Conservation (phyloP, 2,797 vertebrate genomes). For the Cryptoprocta ferox region DNA sequence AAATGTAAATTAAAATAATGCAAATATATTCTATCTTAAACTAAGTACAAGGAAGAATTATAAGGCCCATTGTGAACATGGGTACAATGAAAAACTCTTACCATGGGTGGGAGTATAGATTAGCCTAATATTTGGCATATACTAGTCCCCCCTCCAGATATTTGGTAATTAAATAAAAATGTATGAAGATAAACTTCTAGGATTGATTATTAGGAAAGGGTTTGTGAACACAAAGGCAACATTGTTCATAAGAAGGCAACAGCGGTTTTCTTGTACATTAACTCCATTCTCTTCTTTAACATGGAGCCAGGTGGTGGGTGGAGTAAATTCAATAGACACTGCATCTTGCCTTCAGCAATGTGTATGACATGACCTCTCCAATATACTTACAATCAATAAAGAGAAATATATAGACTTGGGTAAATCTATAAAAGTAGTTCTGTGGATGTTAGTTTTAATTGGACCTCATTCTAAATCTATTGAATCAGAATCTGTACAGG, state of each 20-base stretch:
- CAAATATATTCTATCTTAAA: background rate
- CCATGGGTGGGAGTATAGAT: background rate
- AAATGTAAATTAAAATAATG: background rate
- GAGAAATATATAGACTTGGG: background rate
- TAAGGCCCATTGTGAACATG: background rate
- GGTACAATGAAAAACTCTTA: background rate
- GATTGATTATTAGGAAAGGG: background rate
- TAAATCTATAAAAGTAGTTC: background rate
- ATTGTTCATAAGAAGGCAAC: background rate
- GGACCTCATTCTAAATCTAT: background rate
- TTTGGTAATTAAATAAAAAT: conserved; percentile 25
- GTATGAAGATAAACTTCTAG: background rate
- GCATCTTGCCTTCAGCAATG: background rate
- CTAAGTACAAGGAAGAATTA: background rate
- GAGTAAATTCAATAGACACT: background rate
- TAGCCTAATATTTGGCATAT: background rate
- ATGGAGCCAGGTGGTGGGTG: background rate
- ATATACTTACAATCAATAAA: background rate
- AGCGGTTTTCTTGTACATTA: background rate
- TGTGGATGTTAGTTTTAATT: background rate
- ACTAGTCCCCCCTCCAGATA: background rate
- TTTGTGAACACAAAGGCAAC: background rate
- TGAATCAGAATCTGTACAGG: background rate
- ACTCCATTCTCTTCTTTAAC: background rate
- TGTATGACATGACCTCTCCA: background rate